phyloP scores from a whole-genome alignment of 2,797 vertebrate species.

The Chromobotia macracanthus region DNA sequence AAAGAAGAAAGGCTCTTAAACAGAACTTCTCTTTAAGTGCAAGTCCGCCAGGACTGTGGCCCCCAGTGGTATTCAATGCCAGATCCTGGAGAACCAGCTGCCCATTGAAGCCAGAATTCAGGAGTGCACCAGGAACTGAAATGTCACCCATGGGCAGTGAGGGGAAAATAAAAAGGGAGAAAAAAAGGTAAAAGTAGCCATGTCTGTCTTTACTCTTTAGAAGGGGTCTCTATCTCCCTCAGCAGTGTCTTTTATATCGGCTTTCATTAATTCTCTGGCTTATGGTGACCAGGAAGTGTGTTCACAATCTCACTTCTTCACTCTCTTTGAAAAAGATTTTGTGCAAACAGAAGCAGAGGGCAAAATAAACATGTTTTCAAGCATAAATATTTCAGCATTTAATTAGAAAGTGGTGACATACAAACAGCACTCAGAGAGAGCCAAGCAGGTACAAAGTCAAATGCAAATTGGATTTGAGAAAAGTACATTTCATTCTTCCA shows the following conservation, averaged over 20 bases:
- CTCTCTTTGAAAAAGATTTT: slow-evolving; percentile 32
- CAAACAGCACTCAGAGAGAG: slow-evolving; percentile 64
- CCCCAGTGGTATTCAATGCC: slow-evolving; percentile 32
- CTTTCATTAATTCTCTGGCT: slow-evolving; percentile 48
- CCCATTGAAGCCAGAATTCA: slow-evolving; percentile 39
- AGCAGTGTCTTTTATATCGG: slow-evolving; percentile 25
- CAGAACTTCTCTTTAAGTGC: background rate
- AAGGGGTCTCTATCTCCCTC: slow-evolving; percentile 7
- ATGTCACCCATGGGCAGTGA: slow-evolving; percentile 46
- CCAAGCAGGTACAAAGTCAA: slow-evolving; percentile 69
- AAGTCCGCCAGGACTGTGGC: slow-evolving; percentile 22
- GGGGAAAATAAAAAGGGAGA: background rate
- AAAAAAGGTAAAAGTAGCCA: background rate
- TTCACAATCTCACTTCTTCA: slow-evolving; percentile 16
- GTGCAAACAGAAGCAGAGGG: slow-evolving; percentile 52
- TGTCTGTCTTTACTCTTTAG: slow-evolving; percentile 12
- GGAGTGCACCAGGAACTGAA: slow-evolving; percentile 39
- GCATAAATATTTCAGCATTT: slow-evolving; percentile 80
- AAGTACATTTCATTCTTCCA: slow-evolving; percentile 34
- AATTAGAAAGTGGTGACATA: slow-evolving; percentile 71
- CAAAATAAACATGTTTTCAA: slow-evolving; percentile 69
- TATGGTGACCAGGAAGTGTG: slow-evolving; percentile 4
- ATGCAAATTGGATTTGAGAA: slow-evolving; percentile 66
- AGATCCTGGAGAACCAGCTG: slow-evolving; percentile 27
- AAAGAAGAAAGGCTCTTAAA: slow-evolving; percentile 8